Evolutionary conservation across 2,888 invertebrate genomes (phyloP).

Genomic region (Trissoscelio sp.): DNA sequence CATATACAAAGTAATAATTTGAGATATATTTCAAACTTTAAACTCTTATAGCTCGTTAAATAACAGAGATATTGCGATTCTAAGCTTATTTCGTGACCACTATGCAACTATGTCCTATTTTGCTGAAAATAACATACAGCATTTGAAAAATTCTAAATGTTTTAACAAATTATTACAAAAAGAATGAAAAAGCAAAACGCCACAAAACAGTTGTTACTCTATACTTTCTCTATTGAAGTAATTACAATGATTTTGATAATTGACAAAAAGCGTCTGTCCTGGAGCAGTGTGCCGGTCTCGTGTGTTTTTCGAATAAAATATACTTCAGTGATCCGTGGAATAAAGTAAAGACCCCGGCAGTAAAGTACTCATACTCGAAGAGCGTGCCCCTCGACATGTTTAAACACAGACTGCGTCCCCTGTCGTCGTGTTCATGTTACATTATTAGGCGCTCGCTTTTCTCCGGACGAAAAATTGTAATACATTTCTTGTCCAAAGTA

Average conservation of each 20-base stretch:
- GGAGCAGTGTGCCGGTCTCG: conserved; percentile 21
- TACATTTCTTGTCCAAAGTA: conserved; percentile 78
- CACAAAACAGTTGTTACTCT: too few species aligned
- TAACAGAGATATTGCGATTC: too few species aligned
- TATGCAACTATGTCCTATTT: too few species aligned
- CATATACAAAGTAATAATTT: too few species aligned
- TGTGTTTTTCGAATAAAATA: conserved; percentile 44
- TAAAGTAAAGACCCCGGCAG: conserved; percentile 44
- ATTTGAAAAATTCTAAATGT: too few species aligned
- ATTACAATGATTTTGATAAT: conserved; percentile 60
- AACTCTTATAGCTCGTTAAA: too few species aligned
- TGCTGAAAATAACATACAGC: too few species aligned
- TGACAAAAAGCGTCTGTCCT: conserved; percentile 44
- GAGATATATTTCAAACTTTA: too few species aligned
- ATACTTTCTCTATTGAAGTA: not conserved
- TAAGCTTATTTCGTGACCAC: too few species aligned
- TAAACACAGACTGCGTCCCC: conserved; percentile 65
- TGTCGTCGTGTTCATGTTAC: conserved; percentile 77
- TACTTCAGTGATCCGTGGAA: conserved; percentile 42
- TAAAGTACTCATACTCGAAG: conserved; percentile 29
- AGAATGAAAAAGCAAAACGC: too few species aligned
- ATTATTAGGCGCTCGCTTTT: conserved; percentile 80
- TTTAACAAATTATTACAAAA: too few species aligned
- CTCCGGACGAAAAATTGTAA: conserved; percentile 82
- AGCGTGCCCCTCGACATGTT: conserved; percentile 53